These are phyloP conservation scores for Sesia apiformis DNA, from an alignment of 2,888 invertebrate genomes.

Conservation along the genomic window DNA sequence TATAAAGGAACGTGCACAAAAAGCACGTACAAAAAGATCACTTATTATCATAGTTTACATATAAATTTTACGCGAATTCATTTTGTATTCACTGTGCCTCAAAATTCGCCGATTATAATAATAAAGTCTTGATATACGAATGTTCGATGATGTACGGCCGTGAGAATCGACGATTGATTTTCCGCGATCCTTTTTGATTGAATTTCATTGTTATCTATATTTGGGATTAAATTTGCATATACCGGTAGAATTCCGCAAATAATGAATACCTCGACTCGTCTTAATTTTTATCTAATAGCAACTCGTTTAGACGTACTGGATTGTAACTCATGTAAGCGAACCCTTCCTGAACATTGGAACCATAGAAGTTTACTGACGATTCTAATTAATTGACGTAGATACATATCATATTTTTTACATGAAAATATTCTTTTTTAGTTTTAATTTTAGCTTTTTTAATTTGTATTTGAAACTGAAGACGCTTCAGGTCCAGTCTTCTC, in stretches of 20 bases:
- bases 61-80: conserved; percentile 73
- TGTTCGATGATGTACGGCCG: conserved; percentile 65
- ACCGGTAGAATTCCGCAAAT: background rate
- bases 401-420: too few relatives aligned
- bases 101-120: conserved; percentile 66
- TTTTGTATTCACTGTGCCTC: conserved; percentile 62
- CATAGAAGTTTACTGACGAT: too few relatives aligned
- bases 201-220: conserved; percentile 40
- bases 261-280: too few relatives aligned
- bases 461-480: too few relatives aligned
- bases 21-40: conserved; percentile 49
- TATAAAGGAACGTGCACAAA: conserved; percentile 38
- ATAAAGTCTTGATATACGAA: conserved; percentile 68
- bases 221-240: conserved; percentile 37
- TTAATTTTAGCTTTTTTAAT: too few relatives aligned
- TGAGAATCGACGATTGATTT: conserved; percentile 68
- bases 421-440: too few relatives aligned
- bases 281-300: too few relatives aligned
- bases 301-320: too few relatives aligned
- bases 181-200: conserved; percentile 50
- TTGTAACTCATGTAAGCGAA: too few relatives aligned
- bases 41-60: conserved; percentile 73
- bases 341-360: too few relatives aligned
- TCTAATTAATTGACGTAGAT: too few relatives aligned
- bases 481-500: too few relatives aligned